These are phyloP conservation scores for Bergia puertoricense DNA, from an alignment of 92 coral and sea anemone species.

Conservation along the genomic window DNA sequence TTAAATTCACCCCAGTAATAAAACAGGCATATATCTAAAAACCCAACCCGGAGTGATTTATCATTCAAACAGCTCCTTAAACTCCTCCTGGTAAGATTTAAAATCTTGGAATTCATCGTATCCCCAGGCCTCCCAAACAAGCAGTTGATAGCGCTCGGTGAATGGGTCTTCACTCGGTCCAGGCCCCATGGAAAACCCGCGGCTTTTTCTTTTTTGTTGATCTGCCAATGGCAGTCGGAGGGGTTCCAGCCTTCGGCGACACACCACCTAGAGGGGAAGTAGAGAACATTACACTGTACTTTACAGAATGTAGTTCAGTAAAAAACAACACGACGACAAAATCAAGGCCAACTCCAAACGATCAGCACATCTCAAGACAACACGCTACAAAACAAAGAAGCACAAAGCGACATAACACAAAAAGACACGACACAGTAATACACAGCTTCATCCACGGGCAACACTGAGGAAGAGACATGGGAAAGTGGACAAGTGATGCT, in stretches of 20 bases:
- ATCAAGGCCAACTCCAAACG: background rate
- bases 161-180: conserved; percentile 61
- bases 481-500: too few relatives aligned
- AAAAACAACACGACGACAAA: background rate
- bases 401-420: background rate
- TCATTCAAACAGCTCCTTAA: conserved; percentile 58
- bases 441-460: too few relatives aligned
- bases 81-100: conserved; percentile 58
- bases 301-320: too few relatives aligned
- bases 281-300: background rate
- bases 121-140: conserved; percentile 92
- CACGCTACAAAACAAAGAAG: background rate
- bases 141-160: conserved; percentile 82
- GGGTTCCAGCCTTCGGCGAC: conserved; percentile 80
- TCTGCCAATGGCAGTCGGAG: conserved; percentile 51
- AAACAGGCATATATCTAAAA: too few relatives aligned
- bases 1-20: too few relatives aligned
- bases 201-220: conserved; percentile 33
- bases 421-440: background rate
- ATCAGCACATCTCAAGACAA: background rate
- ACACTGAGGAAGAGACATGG: too few relatives aligned
- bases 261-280: conserved; percentile 55
- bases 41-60: background rate
- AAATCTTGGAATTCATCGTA: conserved; percentile 64
- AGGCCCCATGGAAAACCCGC: conserved; percentile 26